Evolutionary conservation across 2,113 vertebrate species (phyloP).

Genomic region (Alces alces): DNA sequence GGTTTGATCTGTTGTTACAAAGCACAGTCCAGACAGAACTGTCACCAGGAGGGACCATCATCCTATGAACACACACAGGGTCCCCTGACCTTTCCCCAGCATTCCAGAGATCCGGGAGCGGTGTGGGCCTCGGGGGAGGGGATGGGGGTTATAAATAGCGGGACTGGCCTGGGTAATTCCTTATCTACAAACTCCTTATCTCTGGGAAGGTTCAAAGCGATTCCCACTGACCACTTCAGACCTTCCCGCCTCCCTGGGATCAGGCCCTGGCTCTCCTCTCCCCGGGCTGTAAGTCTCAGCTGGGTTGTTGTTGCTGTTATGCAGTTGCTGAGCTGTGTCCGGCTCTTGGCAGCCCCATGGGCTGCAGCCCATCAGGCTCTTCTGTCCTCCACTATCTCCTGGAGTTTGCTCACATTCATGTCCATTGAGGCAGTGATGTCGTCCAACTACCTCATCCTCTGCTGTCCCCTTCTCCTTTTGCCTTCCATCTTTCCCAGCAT

Average conservation of each 20-base stretch:
- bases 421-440: background rate
- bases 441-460: background rate
- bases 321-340: background rate
- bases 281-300: background rate
- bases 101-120: conserved; percentile 50
- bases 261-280: background rate
- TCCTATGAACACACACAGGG: background rate
- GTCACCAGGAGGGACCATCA: conserved; percentile 5
- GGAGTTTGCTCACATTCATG: background rate
- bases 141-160: background rate
- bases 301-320: background rate
- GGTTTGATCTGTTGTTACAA: conserved; percentile 27
- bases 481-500: background rate
- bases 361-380: background rate
- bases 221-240: background rate
- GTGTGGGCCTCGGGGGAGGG: background rate
- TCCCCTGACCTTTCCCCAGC: conserved; percentile 17
- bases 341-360: background rate
- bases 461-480: background rate
- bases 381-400: background rate
- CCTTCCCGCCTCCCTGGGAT: background rate
- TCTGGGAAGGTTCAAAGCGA: background rate
- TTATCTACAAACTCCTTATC: background rate
- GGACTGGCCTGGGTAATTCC: background rate
- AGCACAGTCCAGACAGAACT: conserved; percentile 13